Conservation (phyloP, 2,888 invertebrate species). For the Allygus modestus region DNA sequence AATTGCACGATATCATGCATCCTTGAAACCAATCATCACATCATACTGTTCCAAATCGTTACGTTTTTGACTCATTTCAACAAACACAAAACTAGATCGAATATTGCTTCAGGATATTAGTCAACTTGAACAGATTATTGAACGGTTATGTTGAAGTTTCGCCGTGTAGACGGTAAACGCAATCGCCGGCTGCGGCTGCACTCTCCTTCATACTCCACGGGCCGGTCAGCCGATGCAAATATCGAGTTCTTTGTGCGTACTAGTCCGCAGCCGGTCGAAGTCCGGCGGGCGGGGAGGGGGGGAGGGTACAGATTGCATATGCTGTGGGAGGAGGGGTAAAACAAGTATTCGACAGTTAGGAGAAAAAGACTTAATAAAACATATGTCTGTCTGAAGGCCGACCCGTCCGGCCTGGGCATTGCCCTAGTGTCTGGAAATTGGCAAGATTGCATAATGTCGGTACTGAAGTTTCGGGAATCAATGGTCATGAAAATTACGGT, state of each 20-base stretch:
- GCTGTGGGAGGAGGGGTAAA: slow-evolving; percentile 58
- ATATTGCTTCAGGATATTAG: too few species aligned
- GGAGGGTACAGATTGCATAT: slow-evolving; percentile 31
- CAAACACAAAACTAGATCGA: too few species aligned
- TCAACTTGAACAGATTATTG: too few species aligned
- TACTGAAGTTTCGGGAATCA: too few species aligned
- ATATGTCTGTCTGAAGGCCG: slow-evolving; percentile 66
- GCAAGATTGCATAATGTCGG: neutral
- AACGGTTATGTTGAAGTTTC: too few species aligned
- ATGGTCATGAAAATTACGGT: too few species aligned
- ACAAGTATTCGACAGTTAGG: slow-evolving; percentile 65
- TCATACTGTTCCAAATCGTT: too few species aligned
- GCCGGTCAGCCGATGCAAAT: slow-evolving; percentile 40
- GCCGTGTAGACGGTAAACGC: too few species aligned
- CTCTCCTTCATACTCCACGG: neutral
- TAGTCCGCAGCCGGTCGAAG: slow-evolving; percentile 5
- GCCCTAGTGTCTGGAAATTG: slow-evolving; percentile 25
- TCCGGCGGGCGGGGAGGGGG: slow-evolving; percentile 35
- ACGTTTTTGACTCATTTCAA: too few species aligned
- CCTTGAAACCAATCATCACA: too few species aligned
- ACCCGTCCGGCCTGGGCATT: slow-evolving; percentile 25
- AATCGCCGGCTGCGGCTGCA: too few species aligned
- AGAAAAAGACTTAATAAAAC: slow-evolving; percentile 67
- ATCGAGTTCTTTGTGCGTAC: slow-evolving; percentile 53
- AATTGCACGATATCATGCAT: too few species aligned